A percentile compares a stretch with the other conserved stretches of the same genome.
Evolutionary conservation across 2,113 vertebrate genomes (phyloP).

Genomic region (Illadopsis cleaveri): DNA sequence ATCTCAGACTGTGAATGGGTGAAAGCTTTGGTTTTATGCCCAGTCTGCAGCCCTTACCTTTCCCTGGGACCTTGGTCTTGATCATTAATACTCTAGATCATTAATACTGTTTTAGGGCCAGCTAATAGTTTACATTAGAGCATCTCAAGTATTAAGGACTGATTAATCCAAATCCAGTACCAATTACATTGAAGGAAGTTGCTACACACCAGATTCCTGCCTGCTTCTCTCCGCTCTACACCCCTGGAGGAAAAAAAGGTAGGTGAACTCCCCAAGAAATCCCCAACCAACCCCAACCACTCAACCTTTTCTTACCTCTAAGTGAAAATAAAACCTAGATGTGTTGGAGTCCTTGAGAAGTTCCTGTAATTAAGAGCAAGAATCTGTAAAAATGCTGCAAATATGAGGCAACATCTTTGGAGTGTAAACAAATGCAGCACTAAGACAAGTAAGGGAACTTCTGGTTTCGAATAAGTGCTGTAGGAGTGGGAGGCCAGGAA

Average conservation of each 20-base stretch:
- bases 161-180: not conserved
- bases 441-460: not conserved
- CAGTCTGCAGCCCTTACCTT: not conserved
- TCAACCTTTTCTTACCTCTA: constrained; percentile 73
- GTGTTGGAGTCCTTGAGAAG: constrained; percentile 64
- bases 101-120: not conserved
- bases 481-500: no score
- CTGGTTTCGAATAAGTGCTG: not conserved
- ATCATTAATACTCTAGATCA: not conserved
- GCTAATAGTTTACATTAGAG: not conserved
- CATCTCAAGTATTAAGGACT: not conserved
- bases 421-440: not conserved
- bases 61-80: not conserved
- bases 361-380: constrained; percentile 75
- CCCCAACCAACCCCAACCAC: not conserved
- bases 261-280: rapidly evolving
- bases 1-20: not conserved
- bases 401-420: not conserved
- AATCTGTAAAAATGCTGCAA: not conserved
- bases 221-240: rapidly evolving
- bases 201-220: not conserved
- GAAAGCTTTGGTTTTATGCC: not conserved
- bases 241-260: rapidly evolving
- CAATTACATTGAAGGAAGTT: not conserved
- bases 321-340: constrained; percentile 70